phyloP scores from a whole-genome alignment of 2,113 vertebrate genomes.

The Symphodus melops region DNA sequence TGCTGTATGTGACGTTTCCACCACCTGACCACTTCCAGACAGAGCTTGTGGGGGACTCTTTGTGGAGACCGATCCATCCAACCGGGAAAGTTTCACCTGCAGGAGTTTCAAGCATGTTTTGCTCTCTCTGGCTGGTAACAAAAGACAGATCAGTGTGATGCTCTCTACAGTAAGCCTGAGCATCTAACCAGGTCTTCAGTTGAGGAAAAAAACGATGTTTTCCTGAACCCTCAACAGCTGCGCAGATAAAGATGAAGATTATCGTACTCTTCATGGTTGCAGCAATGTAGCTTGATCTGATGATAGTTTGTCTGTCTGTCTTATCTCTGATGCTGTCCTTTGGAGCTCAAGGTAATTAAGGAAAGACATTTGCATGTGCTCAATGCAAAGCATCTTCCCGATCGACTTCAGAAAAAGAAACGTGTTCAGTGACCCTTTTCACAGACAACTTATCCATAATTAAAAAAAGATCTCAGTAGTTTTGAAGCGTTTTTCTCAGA shows the following conservation, averaged over 20 bases:
- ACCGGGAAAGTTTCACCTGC: rapidly evolving
- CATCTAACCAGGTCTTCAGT: rapidly evolving
- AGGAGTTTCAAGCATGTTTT: not conserved
- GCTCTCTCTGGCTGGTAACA: not conserved
- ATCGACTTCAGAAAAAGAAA: constrained; percentile 8
- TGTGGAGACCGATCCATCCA: constrained; percentile 48
- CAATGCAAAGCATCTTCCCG: constrained; percentile 14
- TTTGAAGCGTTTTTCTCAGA: too few species aligned
- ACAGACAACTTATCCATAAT: not conserved
- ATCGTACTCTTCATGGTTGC: constrained; percentile 5
- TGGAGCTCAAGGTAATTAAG: not conserved
- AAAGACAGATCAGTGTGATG: not conserved
- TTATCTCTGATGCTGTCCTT: not conserved
- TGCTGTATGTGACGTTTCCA: not conserved
- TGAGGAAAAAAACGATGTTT: not conserved
- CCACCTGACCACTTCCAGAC: constrained; percentile 47
- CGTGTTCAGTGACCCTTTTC: too few species aligned
- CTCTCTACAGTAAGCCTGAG: not conserved
- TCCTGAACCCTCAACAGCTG: not conserved
- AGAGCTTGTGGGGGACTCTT: rapidly evolving
- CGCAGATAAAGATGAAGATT: constrained; percentile 11
- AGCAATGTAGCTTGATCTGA: not conserved
- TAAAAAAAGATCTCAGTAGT: too few species aligned
- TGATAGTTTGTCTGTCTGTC: not conserved
- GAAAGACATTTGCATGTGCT: constrained; percentile 9